Conservation (phyloP, 2,113 vertebrate genomes). For the Hemichromis elongatus region DNA sequence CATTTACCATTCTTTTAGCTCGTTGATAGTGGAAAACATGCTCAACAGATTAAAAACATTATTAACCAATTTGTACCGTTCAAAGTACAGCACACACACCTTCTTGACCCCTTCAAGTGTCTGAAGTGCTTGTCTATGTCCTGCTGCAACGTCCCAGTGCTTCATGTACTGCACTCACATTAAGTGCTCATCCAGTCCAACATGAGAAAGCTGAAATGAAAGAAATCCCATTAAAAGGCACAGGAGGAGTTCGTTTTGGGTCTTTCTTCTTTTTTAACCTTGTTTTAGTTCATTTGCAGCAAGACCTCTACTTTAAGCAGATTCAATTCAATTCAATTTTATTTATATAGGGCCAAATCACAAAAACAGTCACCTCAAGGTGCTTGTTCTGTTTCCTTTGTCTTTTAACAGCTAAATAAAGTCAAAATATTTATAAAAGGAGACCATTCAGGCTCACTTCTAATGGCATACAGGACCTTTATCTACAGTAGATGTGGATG, state of each 20-base stretch:
- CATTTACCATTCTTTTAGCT: not conserved
- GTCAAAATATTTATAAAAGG: not conserved
- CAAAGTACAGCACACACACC: not conserved
- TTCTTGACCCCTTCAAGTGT: not conserved
- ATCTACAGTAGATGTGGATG: not conserved
- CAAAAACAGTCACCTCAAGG: too few species aligned
- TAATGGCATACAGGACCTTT: not conserved
- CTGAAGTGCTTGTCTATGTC: not conserved
- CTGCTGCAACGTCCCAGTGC: not conserved
- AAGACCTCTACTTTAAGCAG: not conserved
- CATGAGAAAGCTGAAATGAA: not conserved
- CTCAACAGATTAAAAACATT: not conserved
- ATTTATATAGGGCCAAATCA: too few species aligned
- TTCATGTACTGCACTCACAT: not conserved
- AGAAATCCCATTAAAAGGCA: not conserved
- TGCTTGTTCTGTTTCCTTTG: not conserved
- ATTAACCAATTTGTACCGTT: not conserved
- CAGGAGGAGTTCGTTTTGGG: not conserved
- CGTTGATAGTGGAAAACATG: not conserved
- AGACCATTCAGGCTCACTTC: not conserved
- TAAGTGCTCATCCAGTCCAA: not conserved
- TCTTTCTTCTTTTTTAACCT: not conserved
- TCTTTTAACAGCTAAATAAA: not conserved
- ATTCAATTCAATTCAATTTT: too few species aligned
- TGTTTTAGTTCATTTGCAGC: not conserved